phyloP scores from a whole-genome alignment of 2,797 vertebrate species.

The Echeneis naucrates region DNA sequence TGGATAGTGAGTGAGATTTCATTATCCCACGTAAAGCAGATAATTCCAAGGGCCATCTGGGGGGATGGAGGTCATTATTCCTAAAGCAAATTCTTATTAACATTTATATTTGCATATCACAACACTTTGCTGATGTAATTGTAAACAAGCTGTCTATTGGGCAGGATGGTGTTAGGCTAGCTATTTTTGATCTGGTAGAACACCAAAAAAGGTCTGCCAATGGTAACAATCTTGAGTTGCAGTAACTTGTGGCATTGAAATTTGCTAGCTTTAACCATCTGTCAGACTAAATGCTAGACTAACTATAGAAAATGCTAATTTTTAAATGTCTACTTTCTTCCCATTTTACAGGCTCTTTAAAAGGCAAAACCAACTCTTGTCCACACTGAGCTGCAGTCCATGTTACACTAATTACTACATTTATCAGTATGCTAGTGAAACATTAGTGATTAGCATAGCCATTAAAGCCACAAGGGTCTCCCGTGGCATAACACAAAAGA shows the following conservation, averaged over 20 bases:
- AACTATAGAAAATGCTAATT: conserved; percentile 52
- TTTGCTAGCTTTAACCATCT: conserved; percentile 37
- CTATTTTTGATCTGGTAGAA: neutral
- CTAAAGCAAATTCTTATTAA: conserved; percentile 51
- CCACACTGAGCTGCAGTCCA: conserved; percentile 59
- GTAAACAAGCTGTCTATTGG: conserved; percentile 49
- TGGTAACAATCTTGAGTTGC: conserved; percentile 20
- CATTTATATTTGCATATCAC: conserved; percentile 45
- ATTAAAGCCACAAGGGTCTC: conserved; percentile 63
- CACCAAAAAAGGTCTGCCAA: neutral
- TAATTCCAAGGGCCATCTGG: conserved; percentile 74
- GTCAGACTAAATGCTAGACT: no score
- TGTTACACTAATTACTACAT: conserved; percentile 66
- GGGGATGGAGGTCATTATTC: conserved; percentile 55
- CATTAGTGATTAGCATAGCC: conserved; percentile 70
- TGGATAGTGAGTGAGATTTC: conserved; percentile 78
- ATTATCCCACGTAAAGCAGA: conserved; percentile 71
- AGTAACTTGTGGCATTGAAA: conserved; percentile 33
- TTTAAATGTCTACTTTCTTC: conserved; percentile 40
- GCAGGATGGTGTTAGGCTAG: conserved; percentile 4
- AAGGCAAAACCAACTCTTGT: conserved; percentile 48
- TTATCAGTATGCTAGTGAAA: conserved; percentile 77
- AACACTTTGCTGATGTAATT: conserved; percentile 27
- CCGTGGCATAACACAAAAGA: conserved; percentile 29
- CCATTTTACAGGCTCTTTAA: conserved; percentile 57